Evolutionary conservation across 1,140 invertebrate species (phyloP).

Genomic region (Chlorops oryzae): DNA sequence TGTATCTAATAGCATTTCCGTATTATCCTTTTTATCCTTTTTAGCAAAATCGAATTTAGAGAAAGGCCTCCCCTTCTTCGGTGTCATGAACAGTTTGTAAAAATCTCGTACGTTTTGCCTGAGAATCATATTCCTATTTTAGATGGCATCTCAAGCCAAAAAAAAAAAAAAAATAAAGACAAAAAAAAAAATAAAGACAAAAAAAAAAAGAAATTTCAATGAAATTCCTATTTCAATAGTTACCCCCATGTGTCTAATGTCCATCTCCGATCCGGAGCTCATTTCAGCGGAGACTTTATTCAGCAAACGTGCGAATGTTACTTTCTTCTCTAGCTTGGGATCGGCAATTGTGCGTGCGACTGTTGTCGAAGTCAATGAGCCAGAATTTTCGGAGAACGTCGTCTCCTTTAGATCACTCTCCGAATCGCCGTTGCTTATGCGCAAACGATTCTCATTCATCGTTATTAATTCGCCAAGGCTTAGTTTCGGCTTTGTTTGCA

Average conservation of each 20-base stretch:
- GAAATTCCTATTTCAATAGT: too few species aligned
- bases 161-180: too few species aligned
- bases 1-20: too few species aligned
- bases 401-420: conserved; percentile 51
- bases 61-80: conserved; percentile 15
- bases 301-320: conserved; percentile 65
- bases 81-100: conserved; percentile 5
- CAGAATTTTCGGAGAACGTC: conserved; percentile 52
- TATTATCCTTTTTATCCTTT: neutral
- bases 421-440: conserved; percentile 18
- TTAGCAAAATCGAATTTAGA: conserved; percentile 6
- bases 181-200: too few species aligned
- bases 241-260: conserved; percentile 34
- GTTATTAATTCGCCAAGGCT: conserved; percentile 63
- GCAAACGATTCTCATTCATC: conserved; percentile 54
- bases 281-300: conserved; percentile 68
- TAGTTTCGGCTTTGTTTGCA: conserved; percentile 40
- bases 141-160: too few species aligned
- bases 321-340: conserved; percentile 66
- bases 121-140: conserved; percentile 13
- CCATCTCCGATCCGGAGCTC: conserved; percentile 59
- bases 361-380: conserved; percentile 41
- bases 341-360: conserved; percentile 54
- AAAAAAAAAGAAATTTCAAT: too few species aligned
- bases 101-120: conserved; percentile 13